These are phyloP conservation scores for Chrysina gloriosa DNA, from an alignment of 2,888 invertebrate species.

Conservation along the genomic window DNA sequence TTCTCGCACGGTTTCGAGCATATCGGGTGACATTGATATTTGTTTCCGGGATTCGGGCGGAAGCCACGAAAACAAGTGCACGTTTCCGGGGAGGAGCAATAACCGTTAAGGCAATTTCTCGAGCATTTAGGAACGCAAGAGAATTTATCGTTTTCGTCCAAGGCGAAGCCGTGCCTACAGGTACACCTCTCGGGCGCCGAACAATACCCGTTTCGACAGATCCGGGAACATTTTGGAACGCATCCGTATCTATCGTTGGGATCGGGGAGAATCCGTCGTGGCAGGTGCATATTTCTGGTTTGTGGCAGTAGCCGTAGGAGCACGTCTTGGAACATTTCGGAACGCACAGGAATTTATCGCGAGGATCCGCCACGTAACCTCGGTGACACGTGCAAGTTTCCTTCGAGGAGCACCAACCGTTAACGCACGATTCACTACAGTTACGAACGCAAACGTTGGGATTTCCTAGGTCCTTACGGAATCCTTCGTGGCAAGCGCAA, in stretches of 20 bases:
- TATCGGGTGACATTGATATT: conserved; percentile 38
- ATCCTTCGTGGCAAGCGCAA: conserved; percentile 49
- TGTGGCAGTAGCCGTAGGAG: conserved; percentile 61
- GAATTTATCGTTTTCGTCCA: conserved; percentile 42
- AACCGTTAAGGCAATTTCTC: conserved; percentile 53
- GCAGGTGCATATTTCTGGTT: conserved; percentile 50
- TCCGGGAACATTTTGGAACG: conserved; percentile 49
- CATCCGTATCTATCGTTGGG: conserved; percentile 45
- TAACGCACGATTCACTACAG: conserved; percentile 53
- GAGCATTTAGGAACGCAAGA: conserved; percentile 50
- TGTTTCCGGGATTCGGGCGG: conserved; percentile 40
- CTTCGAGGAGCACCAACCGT: conserved; percentile 55
- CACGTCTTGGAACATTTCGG: conserved; percentile 67
- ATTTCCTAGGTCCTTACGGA: neutral
- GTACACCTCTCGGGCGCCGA: conserved; percentile 51
- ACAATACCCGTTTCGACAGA: conserved; percentile 55
- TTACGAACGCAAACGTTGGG: conserved; percentile 53
- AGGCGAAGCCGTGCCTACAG: conserved; percentile 51
- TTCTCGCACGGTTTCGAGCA: conserved; percentile 48
- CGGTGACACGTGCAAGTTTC: conserved; percentile 51
- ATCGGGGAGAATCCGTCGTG: conserved; percentile 39
- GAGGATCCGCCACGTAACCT: conserved; percentile 1
- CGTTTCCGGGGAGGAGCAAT: conserved; percentile 61
- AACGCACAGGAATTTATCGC: conserved; percentile 36
- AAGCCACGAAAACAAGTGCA: conserved; percentile 57